Percentiles rank a stretch among this genome's conserved stretches.
phyloP scores from a whole-genome alignment of 2,797 vertebrate genomes.

The Spondyliosoma cantharus region DNA sequence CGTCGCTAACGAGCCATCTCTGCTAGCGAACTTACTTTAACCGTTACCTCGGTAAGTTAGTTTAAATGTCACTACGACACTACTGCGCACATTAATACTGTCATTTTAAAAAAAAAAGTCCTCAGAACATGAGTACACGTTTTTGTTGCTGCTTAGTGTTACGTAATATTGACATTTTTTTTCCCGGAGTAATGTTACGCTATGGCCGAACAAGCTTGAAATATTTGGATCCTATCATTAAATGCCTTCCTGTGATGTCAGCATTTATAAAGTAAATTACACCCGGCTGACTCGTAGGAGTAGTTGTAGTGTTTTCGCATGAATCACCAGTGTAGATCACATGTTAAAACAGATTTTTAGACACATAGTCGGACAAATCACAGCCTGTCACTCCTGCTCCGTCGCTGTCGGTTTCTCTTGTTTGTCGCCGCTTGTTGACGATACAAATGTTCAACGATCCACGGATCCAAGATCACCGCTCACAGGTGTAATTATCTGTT shows the following conservation, averaged over 20 bases:
- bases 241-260: neutral
- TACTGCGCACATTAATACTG: neutral
- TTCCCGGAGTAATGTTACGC: constrained; percentile 7
- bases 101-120: constrained; percentile 11
- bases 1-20: neutral
- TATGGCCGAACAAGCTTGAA: neutral
- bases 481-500: constrained; percentile 46
- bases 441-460: neutral
- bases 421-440: neutral
- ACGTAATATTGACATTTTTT: constrained; percentile 60
- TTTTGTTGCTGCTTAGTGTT: constrained; percentile 45
- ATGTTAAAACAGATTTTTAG: too few species aligned
- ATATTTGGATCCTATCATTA: neutral
- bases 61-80: neutral
- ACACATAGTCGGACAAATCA: constrained; percentile 39
- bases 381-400: constrained; percentile 22
- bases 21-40: constrained; percentile 39
- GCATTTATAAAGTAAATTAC: neutral
- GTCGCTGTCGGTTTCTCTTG: neutral
- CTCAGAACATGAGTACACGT: constrained; percentile 1
- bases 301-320: too few species aligned
- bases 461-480: constrained; percentile 17
- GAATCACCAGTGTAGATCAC: too few species aligned
- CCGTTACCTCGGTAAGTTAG: neutral
- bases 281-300: neutral